Evolutionary conservation across 2,113 vertebrate genomes (phyloP).

Genomic region (Speoplatyrhinus poulsoni): DNA sequence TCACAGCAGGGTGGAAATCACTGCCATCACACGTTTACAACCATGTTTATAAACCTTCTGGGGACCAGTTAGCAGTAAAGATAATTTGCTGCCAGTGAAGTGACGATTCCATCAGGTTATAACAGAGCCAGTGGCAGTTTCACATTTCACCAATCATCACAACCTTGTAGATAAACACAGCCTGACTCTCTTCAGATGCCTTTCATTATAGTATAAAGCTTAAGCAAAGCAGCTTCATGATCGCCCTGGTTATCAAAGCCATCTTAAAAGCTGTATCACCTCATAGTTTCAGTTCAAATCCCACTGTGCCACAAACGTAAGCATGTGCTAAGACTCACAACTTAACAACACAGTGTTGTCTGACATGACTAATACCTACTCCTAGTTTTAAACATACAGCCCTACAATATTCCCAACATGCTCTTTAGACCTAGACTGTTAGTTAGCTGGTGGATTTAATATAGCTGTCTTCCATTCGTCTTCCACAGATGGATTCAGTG

Average conservation of each 20-base stretch:
- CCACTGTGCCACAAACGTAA: background rate
- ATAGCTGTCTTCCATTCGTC: constrained; percentile 42
- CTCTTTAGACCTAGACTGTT: constrained; percentile 22
- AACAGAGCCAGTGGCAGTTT: constrained; percentile 24
- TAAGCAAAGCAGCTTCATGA: constrained; percentile 45
- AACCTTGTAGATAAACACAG: constrained; percentile 42
- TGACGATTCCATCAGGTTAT: too few species aligned
- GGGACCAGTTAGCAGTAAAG: too few species aligned
- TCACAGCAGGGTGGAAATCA: too few species aligned
- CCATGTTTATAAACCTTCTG: too few species aligned
- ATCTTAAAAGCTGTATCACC: constrained; percentile 32
- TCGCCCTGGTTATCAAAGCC: constrained; percentile 52
- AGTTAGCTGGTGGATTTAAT: constrained; percentile 21
- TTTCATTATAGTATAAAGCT: constrained; percentile 54
- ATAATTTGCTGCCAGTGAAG: too few species aligned
- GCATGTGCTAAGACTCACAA: background rate
- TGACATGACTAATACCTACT: too few species aligned
- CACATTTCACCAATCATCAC: constrained; percentile 21
- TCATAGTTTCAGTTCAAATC: constrained; percentile 33
- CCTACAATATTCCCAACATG: constrained; percentile 1
- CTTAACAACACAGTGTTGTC: too few species aligned
- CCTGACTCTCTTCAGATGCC: constrained; percentile 26
- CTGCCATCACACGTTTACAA: too few species aligned
- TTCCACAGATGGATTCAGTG: constrained; percentile 15
- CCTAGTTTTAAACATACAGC: too few species aligned